Conservation (phyloP, 2,797 vertebrate genomes). For the Sphaeramia orbicularis region DNA sequence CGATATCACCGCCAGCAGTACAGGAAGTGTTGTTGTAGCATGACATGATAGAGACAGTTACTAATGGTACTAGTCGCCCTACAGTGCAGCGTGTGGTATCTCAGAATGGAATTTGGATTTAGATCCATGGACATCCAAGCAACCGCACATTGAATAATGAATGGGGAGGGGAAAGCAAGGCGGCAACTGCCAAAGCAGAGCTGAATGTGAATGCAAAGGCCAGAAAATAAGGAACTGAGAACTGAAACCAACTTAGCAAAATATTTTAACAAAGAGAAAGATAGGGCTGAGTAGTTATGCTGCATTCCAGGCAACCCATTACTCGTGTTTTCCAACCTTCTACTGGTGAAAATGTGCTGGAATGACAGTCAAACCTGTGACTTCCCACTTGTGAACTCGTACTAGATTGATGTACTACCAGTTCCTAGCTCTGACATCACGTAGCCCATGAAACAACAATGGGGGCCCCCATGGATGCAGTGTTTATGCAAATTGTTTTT, state of each 20-base stretch:
- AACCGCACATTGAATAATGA: conserved; percentile 70
- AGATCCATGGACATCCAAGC: conserved; percentile 62
- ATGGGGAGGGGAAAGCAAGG: conserved; percentile 54
- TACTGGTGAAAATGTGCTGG: too few species aligned
- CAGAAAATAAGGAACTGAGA: conserved; percentile 14
- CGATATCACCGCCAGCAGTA: conserved; percentile 26
- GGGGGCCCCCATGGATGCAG: too few species aligned
- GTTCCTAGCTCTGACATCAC: too few species aligned
- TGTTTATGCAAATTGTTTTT: too few species aligned
- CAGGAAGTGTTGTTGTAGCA: conserved; percentile 30
- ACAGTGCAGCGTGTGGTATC: conserved; percentile 41
- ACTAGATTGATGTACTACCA: too few species aligned
- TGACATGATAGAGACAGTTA: conserved; percentile 52
- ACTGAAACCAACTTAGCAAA: conserved; percentile 27
- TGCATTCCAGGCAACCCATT: too few species aligned
- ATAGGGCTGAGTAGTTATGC: not conserved
- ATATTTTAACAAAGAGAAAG: conserved; percentile 31
- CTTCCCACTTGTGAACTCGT: too few species aligned
- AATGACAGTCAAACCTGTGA: too few species aligned
- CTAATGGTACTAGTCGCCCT: conserved; percentile 39
- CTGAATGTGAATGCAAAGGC: conserved; percentile 30
- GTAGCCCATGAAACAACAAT: too few species aligned
- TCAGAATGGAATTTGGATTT: conserved; percentile 55
- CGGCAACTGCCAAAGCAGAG: conserved; percentile 43
- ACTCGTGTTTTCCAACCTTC: too few species aligned